These are phyloP conservation scores for Periophthalmus modestus DNA, from an alignment of 2,113 vertebrate species.

Conservation along the genomic window DNA sequence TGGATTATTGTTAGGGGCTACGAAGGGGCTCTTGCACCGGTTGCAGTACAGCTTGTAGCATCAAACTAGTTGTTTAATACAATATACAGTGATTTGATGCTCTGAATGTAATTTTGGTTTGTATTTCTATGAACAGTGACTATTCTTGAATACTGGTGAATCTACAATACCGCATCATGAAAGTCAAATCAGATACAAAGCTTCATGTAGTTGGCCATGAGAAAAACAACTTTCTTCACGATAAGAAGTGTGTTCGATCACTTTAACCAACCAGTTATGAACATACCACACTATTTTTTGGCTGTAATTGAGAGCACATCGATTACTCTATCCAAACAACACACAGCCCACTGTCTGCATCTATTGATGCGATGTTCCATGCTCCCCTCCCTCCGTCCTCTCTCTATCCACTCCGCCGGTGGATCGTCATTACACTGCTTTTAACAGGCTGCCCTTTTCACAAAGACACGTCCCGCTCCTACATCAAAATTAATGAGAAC, in stretches of 20 bases:
- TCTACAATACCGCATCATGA: constrained; percentile 61
- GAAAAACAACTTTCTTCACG: constrained; percentile 9
- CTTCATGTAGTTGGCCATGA: constrained; percentile 54
- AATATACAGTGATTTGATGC: too few relatives aligned
- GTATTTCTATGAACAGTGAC: too few relatives aligned
- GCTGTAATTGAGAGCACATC: constrained; percentile 88
- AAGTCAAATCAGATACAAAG: constrained; percentile 62
- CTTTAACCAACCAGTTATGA: constrained; percentile 14
- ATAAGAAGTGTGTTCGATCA: constrained; percentile 21
- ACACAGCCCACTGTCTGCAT: constrained; percentile 88
- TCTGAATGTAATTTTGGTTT: too few relatives aligned
- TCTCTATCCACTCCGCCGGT: constrained; percentile 45
- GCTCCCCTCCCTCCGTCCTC: constrained; percentile 40
- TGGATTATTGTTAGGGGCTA: too few relatives aligned
- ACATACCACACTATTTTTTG: constrained; percentile 68
- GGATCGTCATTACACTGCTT: constrained; percentile 81
- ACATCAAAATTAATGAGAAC: constrained; percentile 74
- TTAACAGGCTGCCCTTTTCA: constrained; percentile 69
- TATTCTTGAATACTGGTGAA: neutral
- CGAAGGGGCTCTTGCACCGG: too few relatives aligned
- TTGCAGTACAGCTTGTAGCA: too few relatives aligned
- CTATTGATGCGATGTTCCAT: constrained; percentile 85
- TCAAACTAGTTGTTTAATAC: too few relatives aligned
- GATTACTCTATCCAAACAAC: constrained; percentile 88
- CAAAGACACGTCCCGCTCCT: constrained; percentile 70